Evolutionary conservation across 2,797 vertebrate species (phyloP), one percentile per base, ranked within the genome.

Genomic region (Eospalax fontanierii): DNA sequence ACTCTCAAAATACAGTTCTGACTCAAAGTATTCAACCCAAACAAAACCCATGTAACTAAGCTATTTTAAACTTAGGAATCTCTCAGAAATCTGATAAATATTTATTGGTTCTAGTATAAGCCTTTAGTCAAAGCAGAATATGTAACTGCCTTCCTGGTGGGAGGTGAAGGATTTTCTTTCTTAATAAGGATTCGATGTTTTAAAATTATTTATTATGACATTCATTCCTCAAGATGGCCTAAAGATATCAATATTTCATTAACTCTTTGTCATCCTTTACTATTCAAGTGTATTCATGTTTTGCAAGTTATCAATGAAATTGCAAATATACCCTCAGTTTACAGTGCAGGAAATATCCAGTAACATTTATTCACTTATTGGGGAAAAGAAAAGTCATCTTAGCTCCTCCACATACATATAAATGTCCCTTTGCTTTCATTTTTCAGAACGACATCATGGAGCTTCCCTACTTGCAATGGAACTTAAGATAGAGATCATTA

Each of bases 11-110:
- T 38, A 50, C 82, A 86, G 66, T 93, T 95, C 30, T 84, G 74
- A 96, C 78, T 96, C 70, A 93, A 7, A 46, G 26, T 81, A 75
- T 43, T 89, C 83, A 75, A 93, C 57, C 68, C 83, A 95, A 95
- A 93, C 57, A 95, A 96, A 97, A 91, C 22, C 76, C 43, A 73
- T 81, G 2, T 80, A 95, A 76, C 26, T 92, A 83, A 90, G 66
- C 30, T 85, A 68, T 83, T 97, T 95, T 93, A 80, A 95, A 80
- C 57, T 88, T 22, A 93, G 38, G 38, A 89, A n/a, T 76, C n/a
- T 70, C 28, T 90, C 35, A 59, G 43, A 79, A 87, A 80, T 84
- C 70, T 89, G 74, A 87, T 91, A 94, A 93, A 96, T 94, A 92
- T 92, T 87, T 96, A 93, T 92, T 94, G 40, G 21, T 90, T 94